Conservation (phyloP, 2,797 vertebrate genomes). For the Manis javanica region DNA sequence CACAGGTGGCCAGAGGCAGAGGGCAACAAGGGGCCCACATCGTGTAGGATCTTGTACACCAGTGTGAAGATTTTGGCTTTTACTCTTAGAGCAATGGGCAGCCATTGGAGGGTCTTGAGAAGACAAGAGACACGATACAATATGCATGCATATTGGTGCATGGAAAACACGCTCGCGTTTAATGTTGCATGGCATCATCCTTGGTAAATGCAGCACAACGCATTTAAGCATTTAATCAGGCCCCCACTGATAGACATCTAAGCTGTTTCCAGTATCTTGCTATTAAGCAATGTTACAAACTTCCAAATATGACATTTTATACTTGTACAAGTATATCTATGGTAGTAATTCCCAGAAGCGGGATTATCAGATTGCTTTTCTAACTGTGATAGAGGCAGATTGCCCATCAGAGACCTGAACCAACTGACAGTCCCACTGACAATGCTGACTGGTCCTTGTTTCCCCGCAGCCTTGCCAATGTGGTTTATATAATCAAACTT, state of each 20-base stretch:
- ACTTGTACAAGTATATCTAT: neutral
- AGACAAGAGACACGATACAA: neutral
- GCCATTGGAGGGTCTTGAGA: neutral
- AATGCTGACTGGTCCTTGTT: neutral
- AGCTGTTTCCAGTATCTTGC: neutral
- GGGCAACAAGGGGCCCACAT: neutral
- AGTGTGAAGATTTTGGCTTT: neutral
- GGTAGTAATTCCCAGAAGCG: slow-evolving; percentile 24
- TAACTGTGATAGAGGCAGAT: neutral
- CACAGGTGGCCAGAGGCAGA: neutral
- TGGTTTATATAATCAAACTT: neutral
- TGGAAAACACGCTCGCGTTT: neutral
- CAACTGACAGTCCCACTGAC: neutral
- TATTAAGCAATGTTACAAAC: neutral
- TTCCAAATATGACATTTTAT: neutral
- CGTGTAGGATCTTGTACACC: neutral
- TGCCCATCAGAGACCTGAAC: neutral
- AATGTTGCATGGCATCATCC: neutral
- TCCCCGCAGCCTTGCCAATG: neutral
- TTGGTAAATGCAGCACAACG: neutral
- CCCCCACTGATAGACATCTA: neutral
- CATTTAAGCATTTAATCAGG: slow-evolving; percentile 47
- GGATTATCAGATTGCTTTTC: slow-evolving; percentile 3
- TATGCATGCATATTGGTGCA: neutral
- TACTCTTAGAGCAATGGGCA: neutral